A percentile compares a stretch with the other conserved stretches of the same genome.
phyloP scores from a whole-genome alignment of 2,888 invertebrate genomes.

The Julus scandinavius region DNA sequence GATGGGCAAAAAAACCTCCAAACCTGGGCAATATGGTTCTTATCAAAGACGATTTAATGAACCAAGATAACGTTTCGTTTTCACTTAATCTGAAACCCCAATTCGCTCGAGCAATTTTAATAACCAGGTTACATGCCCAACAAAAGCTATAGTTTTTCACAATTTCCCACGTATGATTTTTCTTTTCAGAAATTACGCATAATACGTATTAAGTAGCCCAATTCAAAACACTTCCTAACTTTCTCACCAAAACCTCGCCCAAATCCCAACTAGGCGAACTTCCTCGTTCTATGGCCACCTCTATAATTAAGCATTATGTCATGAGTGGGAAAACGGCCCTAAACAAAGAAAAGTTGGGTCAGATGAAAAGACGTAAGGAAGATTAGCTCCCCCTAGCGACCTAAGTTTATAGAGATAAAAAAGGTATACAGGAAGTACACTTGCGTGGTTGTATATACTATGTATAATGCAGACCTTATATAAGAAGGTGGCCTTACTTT shows the following conservation, averaged over 20 bases:
- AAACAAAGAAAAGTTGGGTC: constrained; percentile 41
- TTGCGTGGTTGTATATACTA: neutral
- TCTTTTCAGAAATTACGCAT: neutral
- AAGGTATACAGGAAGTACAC: constrained; percentile 14
- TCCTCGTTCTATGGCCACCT: neutral
- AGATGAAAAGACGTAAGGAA: neutral
- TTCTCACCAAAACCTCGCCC: constrained; percentile 34
- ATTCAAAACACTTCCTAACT: constrained; percentile 17
- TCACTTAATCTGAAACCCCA: neutral
- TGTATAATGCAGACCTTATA: neutral
- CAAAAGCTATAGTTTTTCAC: neutral
- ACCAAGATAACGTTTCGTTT: neutral
- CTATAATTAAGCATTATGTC: neutral
- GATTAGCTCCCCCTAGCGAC: constrained; percentile 41
- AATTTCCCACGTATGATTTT: neutral
- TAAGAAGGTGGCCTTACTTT: neutral
- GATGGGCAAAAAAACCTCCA: neutral
- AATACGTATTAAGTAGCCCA: neutral
- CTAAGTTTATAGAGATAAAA: constrained; percentile 24
- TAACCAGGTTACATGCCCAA: neutral
- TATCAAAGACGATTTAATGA: neutral
- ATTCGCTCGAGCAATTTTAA: neutral
- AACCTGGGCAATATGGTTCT: neutral
- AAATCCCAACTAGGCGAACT: constrained; percentile 46
- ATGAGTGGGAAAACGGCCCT: constrained; percentile 43